phyloP scores from a whole-genome alignment of 2,113 vertebrate genomes.

The Bufo gargarizans region DNA sequence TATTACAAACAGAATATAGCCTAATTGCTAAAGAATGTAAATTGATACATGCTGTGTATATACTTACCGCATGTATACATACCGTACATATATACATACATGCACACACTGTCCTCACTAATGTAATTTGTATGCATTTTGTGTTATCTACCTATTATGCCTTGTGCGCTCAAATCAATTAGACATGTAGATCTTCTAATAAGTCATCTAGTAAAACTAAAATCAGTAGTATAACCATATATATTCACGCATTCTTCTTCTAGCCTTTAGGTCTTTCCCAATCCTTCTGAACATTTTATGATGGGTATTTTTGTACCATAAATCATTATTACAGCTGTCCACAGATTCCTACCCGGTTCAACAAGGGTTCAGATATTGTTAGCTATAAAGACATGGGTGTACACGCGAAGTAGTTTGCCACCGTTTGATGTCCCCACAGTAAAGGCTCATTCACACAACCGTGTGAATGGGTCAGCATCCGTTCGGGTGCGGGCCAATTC shows the following conservation, averaged over 20 bases:
- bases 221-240: not conserved
- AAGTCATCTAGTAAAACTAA: not conserved
- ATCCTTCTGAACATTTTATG: not conserved
- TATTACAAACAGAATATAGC: slow-evolving; percentile 18
- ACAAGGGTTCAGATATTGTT: not conserved
- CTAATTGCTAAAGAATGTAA: slow-evolving; percentile 38
- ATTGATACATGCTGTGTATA: slow-evolving; percentile 10
- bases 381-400: not conserved
- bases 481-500: no score
- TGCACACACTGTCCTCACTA: not conserved
- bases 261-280: not conserved
- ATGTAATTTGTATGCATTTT: not conserved
- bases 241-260: not conserved
- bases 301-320: not conserved
- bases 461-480: no score
- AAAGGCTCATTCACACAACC: not conserved
- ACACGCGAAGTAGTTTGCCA: not conserved
- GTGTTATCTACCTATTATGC: not conserved
- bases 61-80: not conserved
- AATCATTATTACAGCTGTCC: not conserved
- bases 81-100: not conserved
- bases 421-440: not conserved
- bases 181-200: not conserved
- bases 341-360: no score
- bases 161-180: no score